Percentiles rank a stretch among this genome's conserved stretches.
Conservation (phyloP, 2,797 vertebrate genomes). For the Alauda arvensis region DNA sequence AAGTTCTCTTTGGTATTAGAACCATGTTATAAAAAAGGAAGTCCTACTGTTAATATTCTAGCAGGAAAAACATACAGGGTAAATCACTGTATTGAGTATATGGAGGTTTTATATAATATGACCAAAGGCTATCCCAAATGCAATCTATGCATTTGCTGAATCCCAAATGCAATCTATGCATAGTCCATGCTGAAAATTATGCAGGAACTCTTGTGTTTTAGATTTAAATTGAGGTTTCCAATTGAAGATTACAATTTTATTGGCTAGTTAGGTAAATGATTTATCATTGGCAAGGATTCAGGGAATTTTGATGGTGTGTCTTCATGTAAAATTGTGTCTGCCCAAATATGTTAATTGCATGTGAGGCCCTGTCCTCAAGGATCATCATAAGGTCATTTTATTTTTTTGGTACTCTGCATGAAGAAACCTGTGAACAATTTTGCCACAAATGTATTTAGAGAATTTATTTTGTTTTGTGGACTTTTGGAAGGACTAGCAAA, state of each 20-base stretch:
- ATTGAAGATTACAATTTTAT: neutral
- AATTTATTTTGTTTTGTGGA: neutral
- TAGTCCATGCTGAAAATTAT: neutral
- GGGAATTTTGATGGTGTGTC: neutral
- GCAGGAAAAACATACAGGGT: neutral
- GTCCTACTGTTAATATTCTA: neutral
- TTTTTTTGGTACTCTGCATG: neutral
- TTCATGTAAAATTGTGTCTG: neutral
- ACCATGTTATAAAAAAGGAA: neutral
- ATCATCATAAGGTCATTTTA: accelerated
- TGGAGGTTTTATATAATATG: neutral
- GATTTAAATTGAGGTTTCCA: neutral
- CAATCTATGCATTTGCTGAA: neutral
- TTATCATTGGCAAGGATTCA: neutral
- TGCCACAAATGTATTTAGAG: neutral
- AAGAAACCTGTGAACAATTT: neutral
- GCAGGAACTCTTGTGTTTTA: neutral
- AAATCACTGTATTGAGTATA: neutral
- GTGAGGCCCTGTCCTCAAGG: neutral
- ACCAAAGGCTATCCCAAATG: neutral
- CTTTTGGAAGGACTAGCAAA: neutral
- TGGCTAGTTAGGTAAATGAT: neutral
- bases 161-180: neutral
- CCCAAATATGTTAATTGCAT: neutral
- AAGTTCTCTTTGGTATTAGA: neutral